Evolutionary conservation across 2,797 vertebrate species (phyloP).

Genomic region (Crocidura indochinensis): DNA sequence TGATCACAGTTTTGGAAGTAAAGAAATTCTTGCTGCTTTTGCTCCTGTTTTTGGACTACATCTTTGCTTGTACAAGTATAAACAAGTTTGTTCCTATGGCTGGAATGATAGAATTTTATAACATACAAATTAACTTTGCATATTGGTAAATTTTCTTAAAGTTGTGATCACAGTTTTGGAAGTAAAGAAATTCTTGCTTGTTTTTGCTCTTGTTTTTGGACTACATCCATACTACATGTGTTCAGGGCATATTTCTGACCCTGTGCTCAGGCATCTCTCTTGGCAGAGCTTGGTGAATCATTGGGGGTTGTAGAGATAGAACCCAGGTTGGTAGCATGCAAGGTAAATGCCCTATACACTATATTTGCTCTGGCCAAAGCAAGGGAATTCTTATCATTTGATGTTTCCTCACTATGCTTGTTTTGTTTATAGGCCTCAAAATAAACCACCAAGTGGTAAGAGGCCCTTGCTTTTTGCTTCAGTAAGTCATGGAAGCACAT

Average conservation of each 20-base stretch:
- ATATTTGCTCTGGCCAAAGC: background rate
- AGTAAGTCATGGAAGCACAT: background rate
- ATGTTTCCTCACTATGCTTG: background rate
- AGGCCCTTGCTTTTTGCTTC: background rate
- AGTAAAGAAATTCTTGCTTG: background rate
- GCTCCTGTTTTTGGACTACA: too few relatives aligned
- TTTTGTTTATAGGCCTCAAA: background rate
- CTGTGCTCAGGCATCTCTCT: too few relatives aligned
- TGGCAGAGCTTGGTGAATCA: too few relatives aligned
- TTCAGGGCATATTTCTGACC: too few relatives aligned
- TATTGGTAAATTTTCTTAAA: background rate
- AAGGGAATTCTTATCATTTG: slow-evolving; percentile 6
- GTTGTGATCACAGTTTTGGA: background rate
- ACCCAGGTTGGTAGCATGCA: too few relatives aligned
- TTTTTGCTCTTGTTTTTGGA: too few relatives aligned
- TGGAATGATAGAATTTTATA: background rate
- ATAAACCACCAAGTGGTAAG: background rate
- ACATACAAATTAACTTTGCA: slow-evolving; percentile 5
- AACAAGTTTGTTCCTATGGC: background rate
- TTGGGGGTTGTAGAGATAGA: too few relatives aligned
- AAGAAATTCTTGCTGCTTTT: slow-evolving; percentile 40
- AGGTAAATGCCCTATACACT: too few relatives aligned
- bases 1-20: background rate
- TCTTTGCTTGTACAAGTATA: background rate
- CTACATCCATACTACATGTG: too few relatives aligned